These are phyloP conservation scores for Hucho hucho DNA, from an alignment of 2,113 vertebrate genomes.

Conservation along the genomic window DNA sequence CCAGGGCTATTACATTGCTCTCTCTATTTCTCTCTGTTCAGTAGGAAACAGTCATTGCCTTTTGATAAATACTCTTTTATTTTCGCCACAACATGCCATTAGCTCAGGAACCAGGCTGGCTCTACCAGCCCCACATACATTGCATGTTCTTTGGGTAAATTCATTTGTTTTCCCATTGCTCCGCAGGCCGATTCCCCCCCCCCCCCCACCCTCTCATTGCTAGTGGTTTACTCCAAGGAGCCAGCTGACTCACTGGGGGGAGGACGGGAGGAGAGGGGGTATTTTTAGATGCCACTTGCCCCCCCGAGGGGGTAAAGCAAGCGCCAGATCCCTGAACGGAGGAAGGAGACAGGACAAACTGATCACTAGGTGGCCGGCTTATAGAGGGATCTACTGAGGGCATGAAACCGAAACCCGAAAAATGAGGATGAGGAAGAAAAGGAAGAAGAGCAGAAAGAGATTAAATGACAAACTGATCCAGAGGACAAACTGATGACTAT, in stretches of 20 bases:
- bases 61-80: slow-evolving; percentile 56
- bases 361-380: background rate
- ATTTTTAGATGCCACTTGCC: slow-evolving; percentile 41
- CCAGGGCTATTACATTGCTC: background rate
- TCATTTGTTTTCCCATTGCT: slow-evolving; percentile 39
- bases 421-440: no score
- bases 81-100: background rate
- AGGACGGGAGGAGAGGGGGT: slow-evolving; percentile 1
- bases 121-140: slow-evolving; percentile 18
- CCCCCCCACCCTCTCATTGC: background rate
- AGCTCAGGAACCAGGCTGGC: slow-evolving; percentile 24
- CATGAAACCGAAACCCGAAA: background rate
- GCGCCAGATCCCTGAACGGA: background rate
- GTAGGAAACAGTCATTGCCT: slow-evolving; percentile 22
- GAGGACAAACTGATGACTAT: background rate
- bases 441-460: background rate
- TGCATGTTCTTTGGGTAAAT: slow-evolving; percentile 53
- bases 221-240: background rate
- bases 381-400: background rate
- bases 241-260: slow-evolving; percentile 29
- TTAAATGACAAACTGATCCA: background rate
- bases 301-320: background rate
- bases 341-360: background rate
- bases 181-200: slow-evolving; percentile 20
- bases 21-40: slow-evolving; percentile 20